Evolutionary conservation across 2,888 invertebrate species (phyloP).

Genomic region (Drosophila mimica): DNA sequence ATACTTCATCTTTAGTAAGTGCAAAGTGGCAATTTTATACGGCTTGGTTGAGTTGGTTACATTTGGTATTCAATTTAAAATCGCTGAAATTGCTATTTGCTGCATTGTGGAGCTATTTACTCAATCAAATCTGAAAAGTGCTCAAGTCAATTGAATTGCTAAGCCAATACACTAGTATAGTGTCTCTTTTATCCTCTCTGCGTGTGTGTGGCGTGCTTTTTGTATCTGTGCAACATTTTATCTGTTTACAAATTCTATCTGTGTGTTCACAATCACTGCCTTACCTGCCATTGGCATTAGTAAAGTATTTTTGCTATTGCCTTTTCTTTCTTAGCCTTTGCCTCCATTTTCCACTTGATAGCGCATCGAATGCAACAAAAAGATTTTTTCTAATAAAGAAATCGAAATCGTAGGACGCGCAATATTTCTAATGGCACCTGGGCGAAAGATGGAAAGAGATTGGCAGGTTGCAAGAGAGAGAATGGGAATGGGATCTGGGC

Average conservation of each 20-base stretch:
- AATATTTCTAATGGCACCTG: conserved; percentile 73
- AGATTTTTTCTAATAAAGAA: conserved; percentile 75
- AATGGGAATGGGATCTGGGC: neutral
- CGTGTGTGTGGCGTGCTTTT: conserved; percentile 10
- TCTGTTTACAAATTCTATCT: conserved; percentile 74
- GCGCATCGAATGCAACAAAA: conserved; percentile 56
- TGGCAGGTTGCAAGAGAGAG: conserved; percentile 9
- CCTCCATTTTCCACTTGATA: conserved; percentile 56
- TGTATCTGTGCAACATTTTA: conserved; percentile 62
- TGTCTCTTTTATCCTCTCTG: neutral
- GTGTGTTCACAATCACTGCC: conserved; percentile 61
- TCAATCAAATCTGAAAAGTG: conserved; percentile 78
- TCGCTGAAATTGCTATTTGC: conserved; percentile 58
- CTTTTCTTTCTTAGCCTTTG: conserved; percentile 23
- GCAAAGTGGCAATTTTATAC: neutral
- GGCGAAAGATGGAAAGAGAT: conserved; percentile 9
- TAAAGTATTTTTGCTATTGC: conserved; percentile 10
- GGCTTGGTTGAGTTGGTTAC: conserved; percentile 1
- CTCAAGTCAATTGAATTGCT: conserved; percentile 70
- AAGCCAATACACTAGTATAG: conserved; percentile 25
- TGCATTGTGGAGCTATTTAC: conserved; percentile 65
- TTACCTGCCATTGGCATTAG: conserved; percentile 55
- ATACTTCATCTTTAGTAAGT: neutral
- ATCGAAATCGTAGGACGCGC: conserved; percentile 67
- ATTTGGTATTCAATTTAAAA: conserved; percentile 43